phyloP scores from a whole-genome alignment of 2,888 invertebrate species.

The Melanophora roralis region DNA sequence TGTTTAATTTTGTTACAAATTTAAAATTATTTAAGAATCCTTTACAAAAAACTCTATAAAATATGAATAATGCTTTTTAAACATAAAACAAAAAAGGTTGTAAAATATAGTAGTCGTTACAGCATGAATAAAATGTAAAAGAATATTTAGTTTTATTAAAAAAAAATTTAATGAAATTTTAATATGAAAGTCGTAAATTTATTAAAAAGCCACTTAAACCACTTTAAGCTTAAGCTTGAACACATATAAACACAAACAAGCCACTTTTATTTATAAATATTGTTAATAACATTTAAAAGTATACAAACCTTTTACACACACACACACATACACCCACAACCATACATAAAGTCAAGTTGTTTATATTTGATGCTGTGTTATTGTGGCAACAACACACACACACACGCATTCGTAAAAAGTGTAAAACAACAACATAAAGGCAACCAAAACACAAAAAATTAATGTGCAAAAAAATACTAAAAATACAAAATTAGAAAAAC shows the following conservation, averaged over 20 bases:
- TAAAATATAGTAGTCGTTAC: background rate
- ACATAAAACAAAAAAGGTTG: background rate
- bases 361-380: slow-evolving; percentile 38
- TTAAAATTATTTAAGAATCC: background rate
- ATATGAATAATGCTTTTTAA: background rate
- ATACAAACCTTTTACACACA: slow-evolving; percentile 8
- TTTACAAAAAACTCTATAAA: background rate
- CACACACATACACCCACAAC: background rate
- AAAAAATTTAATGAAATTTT: slow-evolving; percentile 62
- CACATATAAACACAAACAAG: slow-evolving; percentile 25
- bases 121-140: background rate
- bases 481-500: slow-evolving; percentile 33
- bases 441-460: slow-evolving; percentile 45
- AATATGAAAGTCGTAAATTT: slow-evolving; percentile 63
- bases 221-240: slow-evolving; percentile 45
- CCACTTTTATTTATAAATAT: slow-evolving; percentile 4
- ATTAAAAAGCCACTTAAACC: slow-evolving; percentile 66
- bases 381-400: slow-evolving; percentile 56
- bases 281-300: slow-evolving; percentile 6
- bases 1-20: background rate
- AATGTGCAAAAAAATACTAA: slow-evolving; percentile 48
- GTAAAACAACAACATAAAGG: too few relatives aligned
- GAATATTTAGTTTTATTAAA: slow-evolving; percentile 41
- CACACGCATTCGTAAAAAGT: slow-evolving; percentile 69
- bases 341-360: slow-evolving; percentile 18